phyloP scores from a whole-genome alignment of 92 coral and sea anemone genomes.

The Isaurus tuberculatus region DNA sequence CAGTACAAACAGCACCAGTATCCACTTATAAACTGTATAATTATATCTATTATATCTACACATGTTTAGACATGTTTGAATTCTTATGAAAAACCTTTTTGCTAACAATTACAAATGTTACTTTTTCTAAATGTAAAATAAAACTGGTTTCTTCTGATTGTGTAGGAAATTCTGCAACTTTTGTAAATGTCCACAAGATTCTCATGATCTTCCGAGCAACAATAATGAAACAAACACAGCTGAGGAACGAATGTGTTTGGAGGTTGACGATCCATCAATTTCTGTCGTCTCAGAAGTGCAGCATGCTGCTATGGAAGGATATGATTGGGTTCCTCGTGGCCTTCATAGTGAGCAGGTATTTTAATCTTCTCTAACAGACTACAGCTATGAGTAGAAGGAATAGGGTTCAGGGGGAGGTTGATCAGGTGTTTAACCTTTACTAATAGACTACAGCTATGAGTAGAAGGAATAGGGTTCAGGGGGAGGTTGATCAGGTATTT shows the following conservation, averaged over 20 bases:
- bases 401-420: not conserved
- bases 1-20: too few species aligned
- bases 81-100: too few species aligned
- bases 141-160: not conserved
- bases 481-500: not conserved
- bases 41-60: too few species aligned
- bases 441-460: too few species aligned
- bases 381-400: too few species aligned
- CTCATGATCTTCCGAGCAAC: slow-evolving; percentile 76
- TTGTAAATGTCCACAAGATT: slow-evolving; percentile 89
- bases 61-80: too few species aligned
- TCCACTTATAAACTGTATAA: too few species aligned
- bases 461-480: too few species aligned
- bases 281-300: slow-evolving; percentile 67
- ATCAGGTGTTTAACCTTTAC: not conserved
- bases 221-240: slow-evolving; percentile 85
- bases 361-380: not conserved
- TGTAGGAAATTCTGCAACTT: slow-evolving; percentile 84
- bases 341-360: slow-evolving; percentile 82
- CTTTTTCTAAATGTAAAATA: not conserved
- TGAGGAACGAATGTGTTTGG: slow-evolving; percentile 90
- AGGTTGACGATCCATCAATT: slow-evolving; percentile 78
- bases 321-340: slow-evolving; percentile 93
- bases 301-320: slow-evolving; percentile 83
- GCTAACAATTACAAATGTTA: too few species aligned